Base-by-base conservation (phyloP, 2,888 invertebrate genomes). In the Cerceris rybyensis region DNA sequence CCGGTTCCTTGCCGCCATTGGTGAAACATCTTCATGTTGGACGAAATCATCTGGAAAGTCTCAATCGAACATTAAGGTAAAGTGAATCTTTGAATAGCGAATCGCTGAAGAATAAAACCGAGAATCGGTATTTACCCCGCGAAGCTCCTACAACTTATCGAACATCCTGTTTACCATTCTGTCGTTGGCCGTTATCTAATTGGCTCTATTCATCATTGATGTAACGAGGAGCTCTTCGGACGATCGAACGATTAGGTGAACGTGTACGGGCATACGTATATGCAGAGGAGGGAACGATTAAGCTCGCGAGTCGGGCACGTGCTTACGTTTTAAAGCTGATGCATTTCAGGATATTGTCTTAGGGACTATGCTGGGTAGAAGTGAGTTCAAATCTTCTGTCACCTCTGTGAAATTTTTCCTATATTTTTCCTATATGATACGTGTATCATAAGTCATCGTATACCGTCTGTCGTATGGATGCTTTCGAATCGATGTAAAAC, bases 1-100 rank as follows among this genome's bases (percentile, higher is more conserved):
- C 94, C 49, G 95, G 95, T 67, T 95, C 96, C 0, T 93, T 97
- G 69, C 97, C 97, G 0, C 93, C 94, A 49, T 94, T 95, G 7
- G 90, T 97, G 59, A 94, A 94, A 65, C 95, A 95, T 65, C 93
- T 97, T 9, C 96, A 96, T 90, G 93, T 97, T 70, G 97, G 96
- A 0, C 94, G 96, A 11, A 97, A 97, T 92, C 94, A 95, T 87
- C 93, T 97, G 58, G 94, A 93, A 73, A 94, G 94, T 65, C 92
- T 97, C 68, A 97, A 97, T 89, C 96, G 96, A n/a, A 96, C 96
- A 0, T 91, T 97, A n/a, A 94, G 95, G 93, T 93, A 88, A 85
- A 75, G 57, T 60, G 42, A 14, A 70, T 63, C 75, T 54, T 70
- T 64, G 61, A 49, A 46, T 54, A 28, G 28, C 75, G 43, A 70